Evolutionary conservation across 2,113 vertebrate genomes (phyloP).

Genomic region (Pedetes capensis): DNA sequence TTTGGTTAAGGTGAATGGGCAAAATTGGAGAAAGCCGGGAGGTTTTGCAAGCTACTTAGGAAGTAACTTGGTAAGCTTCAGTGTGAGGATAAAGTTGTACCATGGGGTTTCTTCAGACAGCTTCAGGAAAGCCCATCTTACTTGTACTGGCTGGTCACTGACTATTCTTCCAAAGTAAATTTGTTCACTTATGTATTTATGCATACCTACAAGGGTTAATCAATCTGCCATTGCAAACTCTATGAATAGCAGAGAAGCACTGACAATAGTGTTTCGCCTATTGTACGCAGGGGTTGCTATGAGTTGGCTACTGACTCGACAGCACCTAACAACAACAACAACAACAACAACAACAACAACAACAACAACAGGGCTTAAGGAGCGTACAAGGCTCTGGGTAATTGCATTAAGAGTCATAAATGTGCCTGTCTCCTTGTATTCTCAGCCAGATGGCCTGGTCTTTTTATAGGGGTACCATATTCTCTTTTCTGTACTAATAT

Average conservation of each 20-base stretch:
- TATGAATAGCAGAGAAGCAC: no score
- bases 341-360: no score
- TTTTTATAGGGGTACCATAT: neutral
- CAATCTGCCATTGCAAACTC: no score
- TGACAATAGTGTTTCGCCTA: no score
- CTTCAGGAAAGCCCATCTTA: neutral
- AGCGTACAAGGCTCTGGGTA: neutral
- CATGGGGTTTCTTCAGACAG: neutral
- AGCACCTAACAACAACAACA: no score
- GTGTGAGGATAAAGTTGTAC: neutral
- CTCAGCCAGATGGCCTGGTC: neutral
- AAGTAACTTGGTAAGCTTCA: neutral
- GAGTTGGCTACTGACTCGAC: no score
- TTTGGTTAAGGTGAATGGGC: neutral
- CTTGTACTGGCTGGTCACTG: constrained; percentile 1
- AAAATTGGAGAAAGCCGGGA: neutral
- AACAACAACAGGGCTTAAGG: no score
- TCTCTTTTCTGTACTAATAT: neutral
- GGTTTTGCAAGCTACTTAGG: neutral
- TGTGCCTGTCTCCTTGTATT: neutral
- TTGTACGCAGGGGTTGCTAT: no score
- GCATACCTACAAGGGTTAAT: neutral
- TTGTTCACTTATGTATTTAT: neutral
- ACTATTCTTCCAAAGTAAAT: neutral
- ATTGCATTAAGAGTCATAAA: neutral